Base-by-base conservation (phyloP, 2,113 vertebrate species). In the Coturnix japonica region DNA sequence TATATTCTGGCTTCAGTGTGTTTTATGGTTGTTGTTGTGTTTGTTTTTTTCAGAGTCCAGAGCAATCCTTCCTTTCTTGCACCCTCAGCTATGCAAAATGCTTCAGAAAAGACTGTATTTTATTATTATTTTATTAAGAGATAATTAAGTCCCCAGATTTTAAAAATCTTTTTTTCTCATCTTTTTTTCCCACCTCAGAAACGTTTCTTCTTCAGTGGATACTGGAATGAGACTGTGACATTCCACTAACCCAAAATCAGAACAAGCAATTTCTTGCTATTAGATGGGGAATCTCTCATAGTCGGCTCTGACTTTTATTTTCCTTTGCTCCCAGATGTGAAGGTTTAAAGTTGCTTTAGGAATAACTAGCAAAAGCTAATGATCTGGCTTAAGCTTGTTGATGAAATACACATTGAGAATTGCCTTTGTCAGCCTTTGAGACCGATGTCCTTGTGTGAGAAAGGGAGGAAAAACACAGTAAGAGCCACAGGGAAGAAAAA, bases 401-500 rank as follows among this genome's bases (percentile, higher is more conserved):
- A 79, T 60, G 64, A 80, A 94, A 80, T 80, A 51, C 63, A 35
- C 59, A n/a, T 49, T 81, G 37, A 81, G 66, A 90, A 33, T 54
- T 87, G 84, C 78, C 64, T 82, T 85, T 96, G 60, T 39, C 83
- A 84, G 77, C 79, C 77, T 79, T 89, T 74, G 54, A 77, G 70
- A 69, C 33, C 49, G 65, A 82, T 89, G 75, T 51, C 78, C 49
- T 63, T 73, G 64, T 73, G 54, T 2, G 9, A 71, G 51, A 77
- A 85, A 74, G 35, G 31, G 31, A 22, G 43, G 3, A 76, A 59
- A 17, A 85, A 39, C 35, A 8, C 26, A 81, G 71, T 54, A 71
- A 82, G 81, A 94, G 39, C 49, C 76, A 78, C 39, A 30, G 73
- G 65, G 90, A 90, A 33, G 41, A 60, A 87, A 47, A 89, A 89